These are phyloP conservation scores for Polypedilum pembai DNA, from an alignment of 1,140 invertebrate genomes.

Conservation along the genomic window DNA sequence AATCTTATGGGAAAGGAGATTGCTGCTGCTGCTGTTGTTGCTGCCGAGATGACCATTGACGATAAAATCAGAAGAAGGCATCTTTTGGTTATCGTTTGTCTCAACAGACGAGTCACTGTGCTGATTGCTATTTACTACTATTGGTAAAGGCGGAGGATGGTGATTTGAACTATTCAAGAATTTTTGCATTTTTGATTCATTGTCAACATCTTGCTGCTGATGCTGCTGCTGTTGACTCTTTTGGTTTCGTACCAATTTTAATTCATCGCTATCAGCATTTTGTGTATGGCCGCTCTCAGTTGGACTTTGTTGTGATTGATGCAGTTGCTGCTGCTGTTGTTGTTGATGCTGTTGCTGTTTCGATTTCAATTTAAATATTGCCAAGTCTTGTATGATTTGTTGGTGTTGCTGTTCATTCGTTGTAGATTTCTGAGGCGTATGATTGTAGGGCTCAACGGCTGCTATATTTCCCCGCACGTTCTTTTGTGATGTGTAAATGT, in stretches of 20 bases:
- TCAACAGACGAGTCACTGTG: constrained; percentile 35
- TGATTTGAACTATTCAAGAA: too few species aligned
- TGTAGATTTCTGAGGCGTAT: constrained; percentile 56
- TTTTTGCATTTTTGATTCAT: neutral
- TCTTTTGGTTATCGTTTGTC: constrained; percentile 86
- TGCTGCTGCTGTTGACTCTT: neutral
- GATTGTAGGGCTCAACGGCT: constrained; percentile 83
- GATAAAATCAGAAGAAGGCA: constrained; percentile 81
- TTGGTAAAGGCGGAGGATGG: constrained; percentile 31
- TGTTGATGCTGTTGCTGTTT: constrained; percentile 29
- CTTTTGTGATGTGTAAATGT: constrained; percentile 31
- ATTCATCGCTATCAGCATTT: too few species aligned
- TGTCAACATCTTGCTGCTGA: constrained; percentile 3
- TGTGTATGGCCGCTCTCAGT: constrained; percentile 37
- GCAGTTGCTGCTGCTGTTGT: constrained; percentile 33
- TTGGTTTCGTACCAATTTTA: neutral
- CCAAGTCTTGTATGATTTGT: constrained; percentile 41
- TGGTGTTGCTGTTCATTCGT: constrained; percentile 39
- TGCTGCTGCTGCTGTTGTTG: constrained; percentile 37
- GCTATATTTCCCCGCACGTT: constrained; percentile 63
- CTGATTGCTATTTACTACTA: constrained; percentile 9
- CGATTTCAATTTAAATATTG: constrained; percentile 37
- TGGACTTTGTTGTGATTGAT: constrained; percentile 42
- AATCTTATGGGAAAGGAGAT: constrained; percentile 33
- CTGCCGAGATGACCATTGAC: constrained; percentile 37